Conservation (phyloP, 2,888 invertebrate genomes). For the Eubasilissa splendida region DNA sequence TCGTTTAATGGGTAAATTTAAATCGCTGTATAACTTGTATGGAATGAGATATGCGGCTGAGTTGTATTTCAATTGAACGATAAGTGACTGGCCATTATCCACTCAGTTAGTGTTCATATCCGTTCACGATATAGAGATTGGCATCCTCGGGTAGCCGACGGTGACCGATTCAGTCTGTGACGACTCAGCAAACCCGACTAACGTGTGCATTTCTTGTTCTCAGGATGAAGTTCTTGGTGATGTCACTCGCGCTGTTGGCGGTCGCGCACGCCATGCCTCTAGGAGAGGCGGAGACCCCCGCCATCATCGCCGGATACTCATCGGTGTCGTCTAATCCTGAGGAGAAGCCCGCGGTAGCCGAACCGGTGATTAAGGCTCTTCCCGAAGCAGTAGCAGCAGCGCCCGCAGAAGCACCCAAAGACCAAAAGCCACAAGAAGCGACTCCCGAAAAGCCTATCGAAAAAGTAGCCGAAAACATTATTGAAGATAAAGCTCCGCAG, state of each 20-base stretch:
- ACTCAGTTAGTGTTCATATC: constrained; percentile 55
- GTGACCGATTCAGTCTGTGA: constrained; percentile 35
- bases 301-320: constrained; percentile 53
- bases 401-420: constrained; percentile 31
- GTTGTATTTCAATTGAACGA: constrained; percentile 56
- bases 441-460: constrained; percentile 54
- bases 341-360: constrained; percentile 55
- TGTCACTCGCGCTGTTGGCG: constrained; percentile 74
- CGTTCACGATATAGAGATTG: constrained; percentile 47
- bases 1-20: constrained; percentile 43
- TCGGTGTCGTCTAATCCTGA: constrained; percentile 44
- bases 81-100: constrained; percentile 53
- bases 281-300: constrained; percentile 60
- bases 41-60: constrained; percentile 24
- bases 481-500: constrained; percentile 58
- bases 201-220: constrained; percentile 56
- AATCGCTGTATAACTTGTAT: constrained; percentile 34
- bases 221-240: constrained; percentile 79
- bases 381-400: constrained; percentile 58
- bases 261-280: constrained; percentile 67
- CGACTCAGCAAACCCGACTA: constrained; percentile 40
- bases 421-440: constrained; percentile 39
- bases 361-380: constrained; percentile 62
- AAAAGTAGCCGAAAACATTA: constrained; percentile 31
- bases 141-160: constrained; percentile 8